These are phyloP conservation scores for Tachina lurida DNA, from an alignment of 2,888 invertebrate genomes.

Conservation along the genomic window DNA sequence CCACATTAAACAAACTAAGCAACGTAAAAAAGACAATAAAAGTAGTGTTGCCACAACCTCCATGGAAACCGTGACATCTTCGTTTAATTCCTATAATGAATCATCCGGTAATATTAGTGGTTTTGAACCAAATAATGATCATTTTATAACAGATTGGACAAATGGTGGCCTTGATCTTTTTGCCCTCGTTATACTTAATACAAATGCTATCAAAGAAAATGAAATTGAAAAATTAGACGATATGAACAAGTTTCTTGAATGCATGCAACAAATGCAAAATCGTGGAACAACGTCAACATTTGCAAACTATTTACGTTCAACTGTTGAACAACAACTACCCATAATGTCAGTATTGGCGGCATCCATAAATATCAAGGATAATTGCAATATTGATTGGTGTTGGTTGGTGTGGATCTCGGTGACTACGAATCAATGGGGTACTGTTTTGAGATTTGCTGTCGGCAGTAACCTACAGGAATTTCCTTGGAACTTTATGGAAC, in stretches of 20 bases:
- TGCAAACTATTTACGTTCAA: constrained; percentile 56
- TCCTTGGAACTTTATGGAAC: constrained; percentile 77
- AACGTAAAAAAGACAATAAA: constrained; percentile 61
- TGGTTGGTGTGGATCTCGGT: constrained; percentile 81
- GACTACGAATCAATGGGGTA: constrained; percentile 78
- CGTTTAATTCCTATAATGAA: constrained; percentile 79
- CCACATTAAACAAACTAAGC: constrained; percentile 48
- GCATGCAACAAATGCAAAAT: constrained; percentile 74
- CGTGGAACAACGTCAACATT: constrained; percentile 21
- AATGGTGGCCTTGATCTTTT: constrained; percentile 78
- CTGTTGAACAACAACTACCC: constrained; percentile 74
- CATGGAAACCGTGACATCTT: constrained; percentile 78
- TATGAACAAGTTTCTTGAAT: constrained; percentile 75
- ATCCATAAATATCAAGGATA: constrained; percentile 73
- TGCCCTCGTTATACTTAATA: constrained; percentile 80
- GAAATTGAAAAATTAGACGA: constrained; percentile 70
- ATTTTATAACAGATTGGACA: constrained; percentile 73
- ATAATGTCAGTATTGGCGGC: constrained; percentile 80
- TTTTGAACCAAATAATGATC: constrained; percentile 41
- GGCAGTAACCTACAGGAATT: constrained; percentile 73
- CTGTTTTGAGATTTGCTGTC: constrained; percentile 69
- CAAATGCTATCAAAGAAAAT: constrained; percentile 75
- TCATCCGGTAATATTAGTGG: constrained; percentile 44
- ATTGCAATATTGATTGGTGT: constrained; percentile 78
- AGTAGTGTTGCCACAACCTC: constrained; percentile 76